Percentiles rank a stretch among this genome's conserved stretches.
Evolutionary conservation across 2,797 vertebrate species (phyloP).

Genomic region (Glossophaga mutica): DNA sequence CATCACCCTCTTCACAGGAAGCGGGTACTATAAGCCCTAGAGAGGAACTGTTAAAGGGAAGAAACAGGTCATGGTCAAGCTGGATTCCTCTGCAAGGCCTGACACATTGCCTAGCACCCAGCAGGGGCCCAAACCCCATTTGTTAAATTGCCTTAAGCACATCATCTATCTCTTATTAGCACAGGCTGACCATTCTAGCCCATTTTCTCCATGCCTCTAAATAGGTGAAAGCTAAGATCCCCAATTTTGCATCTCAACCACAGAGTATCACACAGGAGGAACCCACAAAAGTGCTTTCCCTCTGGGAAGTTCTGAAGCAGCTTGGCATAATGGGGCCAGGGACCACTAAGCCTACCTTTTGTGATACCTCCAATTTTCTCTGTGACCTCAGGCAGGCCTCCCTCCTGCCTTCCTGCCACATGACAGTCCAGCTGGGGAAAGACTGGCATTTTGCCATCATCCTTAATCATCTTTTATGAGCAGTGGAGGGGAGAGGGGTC

Average conservation of each 20-base stretch:
- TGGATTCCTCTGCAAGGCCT: background rate
- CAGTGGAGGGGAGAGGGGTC: background rate
- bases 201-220: background rate
- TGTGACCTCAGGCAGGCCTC: background rate
- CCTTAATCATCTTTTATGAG: background rate
- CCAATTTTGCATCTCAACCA: background rate
- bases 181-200: background rate
- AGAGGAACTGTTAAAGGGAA: background rate
- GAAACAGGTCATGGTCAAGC: background rate
- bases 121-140: background rate
- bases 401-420: background rate
- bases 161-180: background rate
- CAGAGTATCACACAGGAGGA: background rate
- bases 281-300: background rate
- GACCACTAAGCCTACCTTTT: background rate
- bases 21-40: background rate
- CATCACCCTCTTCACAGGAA: background rate
- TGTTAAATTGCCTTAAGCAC: background rate
- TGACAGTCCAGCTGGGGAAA: too few species aligned
- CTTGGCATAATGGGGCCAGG: background rate
- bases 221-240: background rate
- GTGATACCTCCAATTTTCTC: background rate
- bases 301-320: background rate
- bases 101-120: background rate
- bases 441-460: background rate